Evolutionary conservation across 2,888 invertebrate species (phyloP).

Genomic region (Odontothrips loti): DNA sequence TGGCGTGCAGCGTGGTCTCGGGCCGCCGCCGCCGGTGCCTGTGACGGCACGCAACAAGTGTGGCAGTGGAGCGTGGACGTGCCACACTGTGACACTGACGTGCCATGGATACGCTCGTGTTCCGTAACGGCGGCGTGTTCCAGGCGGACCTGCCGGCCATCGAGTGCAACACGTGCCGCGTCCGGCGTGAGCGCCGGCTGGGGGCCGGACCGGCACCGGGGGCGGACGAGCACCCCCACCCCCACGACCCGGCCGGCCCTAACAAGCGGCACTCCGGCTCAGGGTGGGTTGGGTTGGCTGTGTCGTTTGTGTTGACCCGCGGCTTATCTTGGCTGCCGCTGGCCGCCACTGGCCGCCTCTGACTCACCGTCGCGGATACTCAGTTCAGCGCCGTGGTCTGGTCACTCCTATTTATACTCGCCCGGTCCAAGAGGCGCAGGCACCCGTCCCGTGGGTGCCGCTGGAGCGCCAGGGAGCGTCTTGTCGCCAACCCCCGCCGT

Average conservation of each 20-base stretch:
- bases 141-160: conserved; percentile 38
- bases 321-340: neutral
- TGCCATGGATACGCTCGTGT: conserved; percentile 36
- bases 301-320: neutral
- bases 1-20: neutral
- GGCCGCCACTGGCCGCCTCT: neutral
- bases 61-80: neutral
- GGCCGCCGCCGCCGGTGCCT: neutral
- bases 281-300: neutral
- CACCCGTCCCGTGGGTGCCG: neutral
- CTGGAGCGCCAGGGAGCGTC: no score
- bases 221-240: neutral
- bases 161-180: conserved; percentile 38
- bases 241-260: neutral
- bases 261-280: conserved; percentile 1
- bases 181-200: conserved; percentile 35
- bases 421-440: neutral
- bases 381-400: neutral
- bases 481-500: no score
- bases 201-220: neutral
- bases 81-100: conserved; percentile 17
- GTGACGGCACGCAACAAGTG: no score
- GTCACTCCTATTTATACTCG: neutral
- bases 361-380: neutral
- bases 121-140: conserved; percentile 39